Evolutionary conservation across 2,888 invertebrate genomes (phyloP), one percentile per base, ranked within the genome.

Genomic region (Hedychridium roseum): DNA sequence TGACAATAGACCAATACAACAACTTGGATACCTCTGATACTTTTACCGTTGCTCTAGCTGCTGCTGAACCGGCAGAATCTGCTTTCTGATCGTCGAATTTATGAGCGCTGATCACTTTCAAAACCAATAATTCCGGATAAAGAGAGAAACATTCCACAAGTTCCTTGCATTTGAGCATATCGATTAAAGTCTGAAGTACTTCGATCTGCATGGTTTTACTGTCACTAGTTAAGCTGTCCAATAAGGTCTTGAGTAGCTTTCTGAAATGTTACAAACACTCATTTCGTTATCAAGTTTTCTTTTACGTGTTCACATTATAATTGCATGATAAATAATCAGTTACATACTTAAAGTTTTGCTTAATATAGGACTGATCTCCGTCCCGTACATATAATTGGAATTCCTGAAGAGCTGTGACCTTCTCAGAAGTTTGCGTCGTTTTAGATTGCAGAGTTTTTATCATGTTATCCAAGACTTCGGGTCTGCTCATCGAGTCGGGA

Each of bases 71-170:
- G 17, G 64, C 46, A 39, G 61, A 50, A 47, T 74, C 73, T 23
- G 64, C 50, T 23, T 70, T 73, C 40, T 70, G 72, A 18, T 78
- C 78, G 45, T 78, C 76, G 27, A 70, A 68, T 64, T 82, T 90
- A 81, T 96, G 94, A 43, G 92, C 91, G 74, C 92, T 88, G 63
- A 97, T 86, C 9, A 97, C 90, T 80, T 92, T 90, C 39, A 97
- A 82, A 43, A 95, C 87, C 27, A 97, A 89, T 43, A 97, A 84
- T 82, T 98, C 97, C 44, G 93, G 89, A 82, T 92, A 97, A 70
- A 89, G 89, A 58, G 88, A 85, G 86, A 97, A 96, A 63, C 88
- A 87, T 49, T 88, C 83, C 31, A 91, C 82, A 65, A 93, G 85
- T 73, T 88, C 86, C 26, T 87, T 84, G 43, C 90, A 87, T 55